These are phyloP conservation scores for Phengaris alcon DNA, from an alignment of 2,888 invertebrate species.

Conservation along the genomic window DNA sequence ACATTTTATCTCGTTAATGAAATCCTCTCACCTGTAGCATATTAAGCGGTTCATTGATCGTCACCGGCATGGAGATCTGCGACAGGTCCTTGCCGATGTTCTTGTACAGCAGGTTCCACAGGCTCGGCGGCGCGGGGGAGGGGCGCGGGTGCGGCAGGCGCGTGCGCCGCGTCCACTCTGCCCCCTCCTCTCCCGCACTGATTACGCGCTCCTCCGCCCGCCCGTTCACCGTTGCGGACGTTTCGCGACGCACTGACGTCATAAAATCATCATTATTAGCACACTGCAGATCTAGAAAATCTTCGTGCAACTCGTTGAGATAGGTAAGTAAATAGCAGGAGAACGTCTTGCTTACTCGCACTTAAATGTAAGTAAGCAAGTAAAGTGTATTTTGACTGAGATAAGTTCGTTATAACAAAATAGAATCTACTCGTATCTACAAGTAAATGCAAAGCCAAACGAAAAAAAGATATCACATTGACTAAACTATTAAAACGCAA, in stretches of 20 bases:
- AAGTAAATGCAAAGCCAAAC: neutral
- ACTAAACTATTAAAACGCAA: neutral
- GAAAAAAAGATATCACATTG: neutral
- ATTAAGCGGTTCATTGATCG: constrained; percentile 90
- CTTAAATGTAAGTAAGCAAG: too few species aligned
- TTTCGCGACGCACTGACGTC: neutral
- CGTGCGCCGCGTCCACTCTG: constrained; percentile 77
- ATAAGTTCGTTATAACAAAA: too few species aligned
- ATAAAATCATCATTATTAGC: neutral
- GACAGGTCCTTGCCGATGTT: constrained; percentile 93
- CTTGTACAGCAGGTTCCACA: constrained; percentile 89
- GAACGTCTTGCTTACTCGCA: too few species aligned
- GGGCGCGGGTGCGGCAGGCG: constrained; percentile 85
- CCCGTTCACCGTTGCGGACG: neutral
- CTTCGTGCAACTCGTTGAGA: too few species aligned
- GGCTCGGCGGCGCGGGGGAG: constrained; percentile 85
- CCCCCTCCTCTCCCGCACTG: constrained; percentile 9
- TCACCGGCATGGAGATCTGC: constrained; percentile 92
- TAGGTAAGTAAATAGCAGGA: too few species aligned
- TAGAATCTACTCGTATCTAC: neutral
- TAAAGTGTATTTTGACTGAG: too few species aligned
- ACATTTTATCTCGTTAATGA: neutral
- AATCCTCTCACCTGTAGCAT: constrained; percentile 82
- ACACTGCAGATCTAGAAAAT: neutral
- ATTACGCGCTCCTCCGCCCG: constrained; percentile 22